phyloP scores from a whole-genome alignment of 2,797 vertebrate species.

The Peromyscus melanophrys region DNA sequence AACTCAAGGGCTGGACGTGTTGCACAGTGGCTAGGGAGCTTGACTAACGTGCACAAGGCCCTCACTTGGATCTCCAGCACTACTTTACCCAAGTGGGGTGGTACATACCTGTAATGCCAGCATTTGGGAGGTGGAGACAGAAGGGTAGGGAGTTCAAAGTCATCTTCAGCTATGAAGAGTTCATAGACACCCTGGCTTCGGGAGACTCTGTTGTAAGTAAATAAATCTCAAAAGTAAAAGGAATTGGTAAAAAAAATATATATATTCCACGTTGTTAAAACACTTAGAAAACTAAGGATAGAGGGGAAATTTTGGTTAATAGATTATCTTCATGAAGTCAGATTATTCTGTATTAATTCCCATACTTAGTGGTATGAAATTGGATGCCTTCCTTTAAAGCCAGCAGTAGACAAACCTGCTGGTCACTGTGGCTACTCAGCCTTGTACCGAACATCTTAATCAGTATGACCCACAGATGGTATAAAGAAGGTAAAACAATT shows the following conservation, averaged over 20 bases:
- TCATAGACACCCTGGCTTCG: not conserved
- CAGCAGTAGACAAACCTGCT: not conserved
- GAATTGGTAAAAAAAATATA: not conserved
- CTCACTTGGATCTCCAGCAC: not conserved
- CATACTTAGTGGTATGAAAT: not conserved
- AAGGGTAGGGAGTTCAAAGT: not conserved
- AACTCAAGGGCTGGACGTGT: not conserved
- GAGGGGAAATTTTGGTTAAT: not conserved
- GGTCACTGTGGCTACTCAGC: not conserved
- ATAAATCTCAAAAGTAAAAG: not conserved
- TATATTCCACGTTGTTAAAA: not conserved
- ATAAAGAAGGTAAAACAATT: not conserved
- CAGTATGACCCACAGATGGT: not conserved
- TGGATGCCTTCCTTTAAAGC: not conserved
- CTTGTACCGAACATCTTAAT: not conserved
- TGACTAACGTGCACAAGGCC: no score
- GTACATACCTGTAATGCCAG: not conserved
- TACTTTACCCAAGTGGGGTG: not conserved
- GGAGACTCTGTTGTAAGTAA: not conserved
- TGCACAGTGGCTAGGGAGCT: not conserved
- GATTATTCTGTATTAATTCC: not conserved
- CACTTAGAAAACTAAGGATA: not conserved
- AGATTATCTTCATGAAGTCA: not conserved
- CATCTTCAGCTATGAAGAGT: not conserved
- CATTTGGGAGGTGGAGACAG: no score